Base-by-base conservation (phyloP, 1,140 invertebrate species). In the Apis florea region DNA sequence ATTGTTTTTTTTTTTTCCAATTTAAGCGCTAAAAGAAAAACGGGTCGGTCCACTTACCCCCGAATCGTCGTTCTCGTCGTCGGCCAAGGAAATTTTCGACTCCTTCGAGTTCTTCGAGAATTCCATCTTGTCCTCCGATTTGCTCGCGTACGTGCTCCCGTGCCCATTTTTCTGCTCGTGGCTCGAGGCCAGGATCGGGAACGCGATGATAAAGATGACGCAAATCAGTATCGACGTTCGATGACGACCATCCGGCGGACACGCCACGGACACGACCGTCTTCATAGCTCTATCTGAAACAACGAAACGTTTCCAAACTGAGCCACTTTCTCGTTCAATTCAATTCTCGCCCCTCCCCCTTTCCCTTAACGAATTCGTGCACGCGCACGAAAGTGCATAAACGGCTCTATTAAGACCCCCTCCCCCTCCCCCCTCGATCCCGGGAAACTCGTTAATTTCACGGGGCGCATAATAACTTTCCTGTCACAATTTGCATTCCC, bases 401-500 rank as follows among this genome's bases (percentile, higher is more conserved):
- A n/a, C 81, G 84, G 85, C 64, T 40, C 85, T 86, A 89, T 90
- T 85, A 89, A 89, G 83, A 54, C 63, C 68, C 31, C 31, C 31
- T 31, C 31, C 31, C 4, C 31, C 0, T 4, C 31, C 31, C 6
- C 31, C 31, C 0, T 5, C 85, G 86, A 90, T 91, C 88, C 31
- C 85, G 75, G 88, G 84, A 87, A 89, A 90, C 77, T 85, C 89
- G 89, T 92, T 91, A 90, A 92, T 91, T 91, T 89, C 85, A 88
- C 82, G 82, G 84, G 72, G 82, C 66, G 85, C 87, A 91, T 92
- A 40, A 40, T 40, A 92, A 92, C 87, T 92, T 91, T 88, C 85
- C 87, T 88, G 90, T 92, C 91, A 90, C 89, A 93, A 92, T 93
- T 93, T 93, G 92, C 92, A 93, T 93, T 92, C 88, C 63, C 53